Conservation (phyloP, 2,888 invertebrate species). For the Synanthedon myopaeformis region DNA sequence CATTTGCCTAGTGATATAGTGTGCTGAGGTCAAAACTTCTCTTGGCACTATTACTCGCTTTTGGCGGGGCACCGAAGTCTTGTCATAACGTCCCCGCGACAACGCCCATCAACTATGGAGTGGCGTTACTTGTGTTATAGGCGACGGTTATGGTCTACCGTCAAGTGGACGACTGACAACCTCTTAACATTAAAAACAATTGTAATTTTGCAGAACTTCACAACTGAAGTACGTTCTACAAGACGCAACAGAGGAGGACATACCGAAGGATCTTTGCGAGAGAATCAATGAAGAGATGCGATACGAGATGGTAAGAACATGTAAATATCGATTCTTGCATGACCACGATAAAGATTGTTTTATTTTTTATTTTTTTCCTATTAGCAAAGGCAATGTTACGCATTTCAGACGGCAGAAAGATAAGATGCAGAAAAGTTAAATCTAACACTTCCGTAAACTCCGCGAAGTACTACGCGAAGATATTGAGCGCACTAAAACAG, state of each 20-base stretch:
- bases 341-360: conserved; percentile 5
- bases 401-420: conserved; percentile 65
- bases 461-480: conserved; percentile 58
- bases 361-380: conserved; percentile 27
- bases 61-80: no score
- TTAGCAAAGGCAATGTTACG: conserved; percentile 32
- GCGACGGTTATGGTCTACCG: neutral
- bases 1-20: no score
- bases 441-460: conserved; percentile 57
- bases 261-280: conserved; percentile 89
- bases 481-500: conserved; percentile 63
- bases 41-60: no score
- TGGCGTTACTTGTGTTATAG: no score
- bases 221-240: conserved; percentile 87
- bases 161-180: no score
- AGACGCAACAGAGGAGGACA: conserved; percentile 90
- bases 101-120: no score
- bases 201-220: conserved; percentile 74
- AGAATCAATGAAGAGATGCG: conserved; percentile 92
- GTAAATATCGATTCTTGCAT: conserved; percentile 53
- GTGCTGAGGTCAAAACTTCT: no score
- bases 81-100: no score
- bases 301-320: conserved; percentile 84
- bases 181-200: neutral
- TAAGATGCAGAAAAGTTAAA: conserved; percentile 60